A percentile compares a stretch with the other conserved stretches of the same genome.
Conservation (phyloP, 2,797 vertebrate species). For the Mionectes olivaceus region DNA sequence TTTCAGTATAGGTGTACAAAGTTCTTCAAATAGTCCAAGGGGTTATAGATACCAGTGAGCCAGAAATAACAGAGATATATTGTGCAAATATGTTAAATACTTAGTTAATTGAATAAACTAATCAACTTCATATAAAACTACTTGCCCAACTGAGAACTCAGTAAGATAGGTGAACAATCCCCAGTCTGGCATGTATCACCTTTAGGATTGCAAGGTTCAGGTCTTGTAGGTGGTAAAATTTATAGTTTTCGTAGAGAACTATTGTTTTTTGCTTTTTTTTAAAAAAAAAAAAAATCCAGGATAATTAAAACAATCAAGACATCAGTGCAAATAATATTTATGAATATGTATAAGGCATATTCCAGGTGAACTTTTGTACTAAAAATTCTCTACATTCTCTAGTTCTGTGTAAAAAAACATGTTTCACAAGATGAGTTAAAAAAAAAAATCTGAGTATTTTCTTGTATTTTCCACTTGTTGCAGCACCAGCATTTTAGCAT, state of each 20-base stretch:
- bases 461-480: background rate
- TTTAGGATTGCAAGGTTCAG: background rate
- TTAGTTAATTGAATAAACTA: background rate
- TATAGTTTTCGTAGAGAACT: background rate
- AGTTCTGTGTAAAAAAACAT: background rate
- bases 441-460: background rate
- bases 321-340: background rate
- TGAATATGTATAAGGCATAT: background rate
- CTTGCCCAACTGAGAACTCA: background rate
- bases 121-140: background rate
- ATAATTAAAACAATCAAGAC: background rate
- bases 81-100: background rate
- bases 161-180: accelerated
- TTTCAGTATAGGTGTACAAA: background rate
- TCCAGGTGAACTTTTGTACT: background rate
- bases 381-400: background rate
- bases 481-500: background rate
- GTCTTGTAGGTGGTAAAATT: background rate
- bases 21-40: background rate
- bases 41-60: background rate
- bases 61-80: background rate
- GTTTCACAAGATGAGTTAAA: background rate
- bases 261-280: accelerated
- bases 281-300: background rate
- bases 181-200: background rate